Evolutionary conservation across 1,140 invertebrate genomes (phyloP), one percentile per base, ranked within the genome.

Genomic region (Magallana angulata): DNA sequence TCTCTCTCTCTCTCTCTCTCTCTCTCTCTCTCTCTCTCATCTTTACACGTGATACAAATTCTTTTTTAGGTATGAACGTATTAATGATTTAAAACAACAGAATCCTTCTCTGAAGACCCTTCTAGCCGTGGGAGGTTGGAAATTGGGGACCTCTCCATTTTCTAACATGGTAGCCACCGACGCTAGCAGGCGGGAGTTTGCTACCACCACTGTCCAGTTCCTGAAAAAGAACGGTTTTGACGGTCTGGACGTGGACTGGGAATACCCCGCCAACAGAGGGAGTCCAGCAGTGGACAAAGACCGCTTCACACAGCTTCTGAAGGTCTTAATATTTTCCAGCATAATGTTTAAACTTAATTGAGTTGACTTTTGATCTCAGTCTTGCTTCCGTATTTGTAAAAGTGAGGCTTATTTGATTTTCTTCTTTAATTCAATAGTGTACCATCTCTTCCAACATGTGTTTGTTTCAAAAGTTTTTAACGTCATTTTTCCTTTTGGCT

Each of bases 181-280:
- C 18, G 24, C 81, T 36, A 86, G 60, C 57, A 96, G 95, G 16
- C 93, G 97, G 0, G 94, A 96, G 92, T 99, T 99, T 92, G 97
- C 98, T 6, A 98, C 98, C 92, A 97, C 98, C 92, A 97, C 98
- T 6, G 98, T 99, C 80, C 97, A 98, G 91, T 99, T 98, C 95
- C 95, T 99, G 3, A 96, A 98, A 36, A 97, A 97, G 91, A 97
- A 98, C 94, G 97, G 97, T 91, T 99, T 99, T 93, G 98, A 99
- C 92, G 98, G 98, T 11, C 94, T 98, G 18, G 98, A 99, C 91
- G 97, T 99, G 0, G 98, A 99, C 93, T 99, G 98, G 98, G 98
- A 99, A 95, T 99, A 98, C 95, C 98, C 98, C 6, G 96, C 96
- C 7, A 90, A 68, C 14, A 62, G 91, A 58, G 91, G 91, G 56